phyloP scores from a whole-genome alignment of 1,140 invertebrate species.

The Thaumatotibia leucotreta region DNA sequence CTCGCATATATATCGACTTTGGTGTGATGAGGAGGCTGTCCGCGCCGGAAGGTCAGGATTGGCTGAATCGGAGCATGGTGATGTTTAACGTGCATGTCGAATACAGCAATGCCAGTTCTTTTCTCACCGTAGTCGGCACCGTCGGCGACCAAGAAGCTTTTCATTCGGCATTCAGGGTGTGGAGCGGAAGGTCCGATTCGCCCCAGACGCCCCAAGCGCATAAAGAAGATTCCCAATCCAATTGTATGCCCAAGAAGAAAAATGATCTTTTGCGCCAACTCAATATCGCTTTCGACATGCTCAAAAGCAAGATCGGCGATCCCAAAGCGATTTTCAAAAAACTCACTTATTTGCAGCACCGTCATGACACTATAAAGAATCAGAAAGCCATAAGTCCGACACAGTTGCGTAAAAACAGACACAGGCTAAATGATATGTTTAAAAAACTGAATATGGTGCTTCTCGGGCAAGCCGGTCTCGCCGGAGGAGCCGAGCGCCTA shows the following conservation, averaged over 20 bases:
- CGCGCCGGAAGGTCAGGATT: constrained; percentile 59
- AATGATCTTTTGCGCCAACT: constrained; percentile 47
- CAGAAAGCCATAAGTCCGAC: constrained; percentile 67
- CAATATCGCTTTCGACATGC: constrained; percentile 47
- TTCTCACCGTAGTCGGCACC: constrained; percentile 71
- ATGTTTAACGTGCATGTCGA: constrained; percentile 65
- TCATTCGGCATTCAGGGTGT: constrained; percentile 60
- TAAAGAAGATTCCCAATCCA: constrained; percentile 32
- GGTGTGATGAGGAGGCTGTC: constrained; percentile 67
- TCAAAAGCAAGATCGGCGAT: constrained; percentile 57
- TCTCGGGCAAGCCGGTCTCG: constrained; percentile 74
- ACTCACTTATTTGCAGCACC: constrained; percentile 56
- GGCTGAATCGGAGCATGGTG: constrained; percentile 49
- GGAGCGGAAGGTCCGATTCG: constrained; percentile 27
- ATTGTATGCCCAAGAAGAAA: constrained; percentile 57
- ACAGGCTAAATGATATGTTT: constrained; percentile 56
- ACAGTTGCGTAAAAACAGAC: constrained; percentile 65
- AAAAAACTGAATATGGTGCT: constrained; percentile 75
- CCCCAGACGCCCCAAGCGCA: constrained; percentile 33
- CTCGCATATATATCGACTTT: constrained; percentile 68
- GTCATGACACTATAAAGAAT: constrained; percentile 57
- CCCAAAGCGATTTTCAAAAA: constrained; percentile 55
- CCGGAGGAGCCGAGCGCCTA: constrained; percentile 69
- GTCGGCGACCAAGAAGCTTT: constrained; percentile 71
- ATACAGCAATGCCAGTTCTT: constrained; percentile 52